Base-by-base conservation (phyloP, 1,140 invertebrate species). In the Penaeus vannamei region DNA sequence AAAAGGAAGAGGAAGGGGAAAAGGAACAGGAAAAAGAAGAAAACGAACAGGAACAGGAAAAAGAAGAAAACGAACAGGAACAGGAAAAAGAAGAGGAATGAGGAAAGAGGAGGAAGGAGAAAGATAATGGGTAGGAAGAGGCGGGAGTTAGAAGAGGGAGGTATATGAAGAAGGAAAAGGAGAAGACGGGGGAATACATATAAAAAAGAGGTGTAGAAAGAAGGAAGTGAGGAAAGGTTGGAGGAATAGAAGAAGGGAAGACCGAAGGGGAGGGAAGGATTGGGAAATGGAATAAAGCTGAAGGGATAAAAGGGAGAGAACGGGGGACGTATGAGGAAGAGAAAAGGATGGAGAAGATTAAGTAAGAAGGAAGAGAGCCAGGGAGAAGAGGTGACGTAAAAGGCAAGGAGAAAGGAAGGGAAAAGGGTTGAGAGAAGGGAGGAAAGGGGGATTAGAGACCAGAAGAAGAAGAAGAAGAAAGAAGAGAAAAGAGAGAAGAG, bases 211-310 rank as follows among this genome's bases (percentile, higher is more conserved):
- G 36, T 46, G 76, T 29, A 79, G 53, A 46, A 46, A 46, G 36
- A 79, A 79, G 53, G 42, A 46, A 79, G 76, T 79, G 22, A 36
- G 53, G 53, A 79, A 79, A 46, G 76, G 76, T 79, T 79, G 59
- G 77, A 5, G 8, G 26, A 80, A 36, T 36, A 53, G 29, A 42
- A 20, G 32, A 8, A 80, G 32, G 8, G 36, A 7, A 53, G 77
- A 19, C 59, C 42, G 29, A 77, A 20, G 4, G 14, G 23, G 19
- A 26, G 42, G 72, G 26, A 42, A 42, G 36, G 36, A 42, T 42
- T 0, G 8, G 4, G 36, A 42, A 42, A 42, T 42, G 36, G 36
- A 7, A 7, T 42, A 7, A 42, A 42, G 8, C 36, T 4, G 36
- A 12, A 42, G 29, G 79, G 36, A 19, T 5, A 32, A 46, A n/a